Base-by-base conservation (phyloP, 2,888 invertebrate genomes). In the Microctonus aethiopoides region DNA sequence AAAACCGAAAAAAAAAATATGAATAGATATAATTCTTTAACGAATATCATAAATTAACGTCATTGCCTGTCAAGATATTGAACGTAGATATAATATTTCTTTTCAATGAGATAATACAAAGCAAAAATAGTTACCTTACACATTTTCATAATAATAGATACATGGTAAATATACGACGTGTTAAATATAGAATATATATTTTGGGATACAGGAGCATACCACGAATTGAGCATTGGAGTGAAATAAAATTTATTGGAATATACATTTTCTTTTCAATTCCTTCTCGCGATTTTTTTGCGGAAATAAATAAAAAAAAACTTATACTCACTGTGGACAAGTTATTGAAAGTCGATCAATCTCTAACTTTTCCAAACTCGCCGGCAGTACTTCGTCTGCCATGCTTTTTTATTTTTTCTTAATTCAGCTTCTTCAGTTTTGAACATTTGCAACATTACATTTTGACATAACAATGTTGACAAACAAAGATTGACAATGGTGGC, bases 351-450 rank as follows among this genome's bases (percentile, higher is more conserved):
- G 80, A 75, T 83, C 82, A 75, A 84, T 84, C 72, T 84, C 82
- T 72, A 84, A 81, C 75, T 80, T 84, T 74, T 84, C 81, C 71
- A 84, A 78, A 73, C 83, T 83, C 67, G 83, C 84, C 76, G 84
- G 84, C 78, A 84, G 70, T 51, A 79, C 75, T 67, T 84, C 84
- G 70, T 84, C 84, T 59, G 79, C 83, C 84, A 84, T 84, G 69
- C 73, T 80, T 5, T 54, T 26, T 26, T 41, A 75, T n/a, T n/a
- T n/a, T n/a, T n/a, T n/a, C n/a, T n/a, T n/a, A n/a, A n/a, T n/a
- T n/a, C n/a, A n/a, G n/a, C 72, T 51, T 56, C 24, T 29, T 68
- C 59, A 34, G 65, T 39, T 62, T 54, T 76, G 72, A 79, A 46
- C 16, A 54, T 67, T 54, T 66, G 70, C 51, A 74, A 78, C 76